Evolutionary conservation across 2,113 vertebrate genomes (phyloP).

Genomic region (Myodes glareolus): DNA sequence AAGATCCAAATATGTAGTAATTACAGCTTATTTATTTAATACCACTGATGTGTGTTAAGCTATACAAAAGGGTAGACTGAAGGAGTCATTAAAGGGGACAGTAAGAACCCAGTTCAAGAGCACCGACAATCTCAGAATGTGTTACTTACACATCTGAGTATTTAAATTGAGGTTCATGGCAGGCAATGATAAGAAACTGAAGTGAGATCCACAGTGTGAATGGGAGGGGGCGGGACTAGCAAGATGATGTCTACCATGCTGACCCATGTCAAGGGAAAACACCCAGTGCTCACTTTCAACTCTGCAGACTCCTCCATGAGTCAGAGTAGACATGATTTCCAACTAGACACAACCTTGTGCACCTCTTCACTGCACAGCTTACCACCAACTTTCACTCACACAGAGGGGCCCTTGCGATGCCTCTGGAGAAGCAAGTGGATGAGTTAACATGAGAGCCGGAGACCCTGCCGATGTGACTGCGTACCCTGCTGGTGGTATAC

Average conservation of each 20-base stretch:
- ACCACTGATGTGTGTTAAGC: constrained; percentile 30
- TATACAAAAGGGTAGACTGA: constrained; percentile 53
- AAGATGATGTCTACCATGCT: not conserved
- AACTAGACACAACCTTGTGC: not conserved
- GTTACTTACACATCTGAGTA: not conserved
- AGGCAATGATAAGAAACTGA: not conserved
- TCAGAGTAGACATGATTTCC: not conserved
- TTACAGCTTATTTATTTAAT: constrained; percentile 72
- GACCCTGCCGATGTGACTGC: no score
- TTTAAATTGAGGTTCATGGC: not conserved
- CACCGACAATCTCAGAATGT: not conserved
- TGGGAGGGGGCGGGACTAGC: not conserved
- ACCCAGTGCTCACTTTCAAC: not conserved
- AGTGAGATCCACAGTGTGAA: not conserved
- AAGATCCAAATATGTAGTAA: constrained; percentile 69
- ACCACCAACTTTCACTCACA: not conserved
- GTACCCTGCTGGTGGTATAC: no score
- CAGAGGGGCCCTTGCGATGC: not conserved
- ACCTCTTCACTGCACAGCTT: not conserved
- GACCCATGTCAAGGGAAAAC: not conserved
- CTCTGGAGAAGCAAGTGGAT: not conserved
- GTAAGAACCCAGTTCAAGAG: constrained; percentile 29
- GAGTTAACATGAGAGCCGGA: not conserved
- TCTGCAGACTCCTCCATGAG: not conserved
- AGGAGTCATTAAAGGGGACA: constrained; percentile 56